Evolutionary conservation across 2,797 vertebrate species (phyloP), one percentile per base, ranked within the genome.

Genomic region (Enteromius mattozi): DNA sequence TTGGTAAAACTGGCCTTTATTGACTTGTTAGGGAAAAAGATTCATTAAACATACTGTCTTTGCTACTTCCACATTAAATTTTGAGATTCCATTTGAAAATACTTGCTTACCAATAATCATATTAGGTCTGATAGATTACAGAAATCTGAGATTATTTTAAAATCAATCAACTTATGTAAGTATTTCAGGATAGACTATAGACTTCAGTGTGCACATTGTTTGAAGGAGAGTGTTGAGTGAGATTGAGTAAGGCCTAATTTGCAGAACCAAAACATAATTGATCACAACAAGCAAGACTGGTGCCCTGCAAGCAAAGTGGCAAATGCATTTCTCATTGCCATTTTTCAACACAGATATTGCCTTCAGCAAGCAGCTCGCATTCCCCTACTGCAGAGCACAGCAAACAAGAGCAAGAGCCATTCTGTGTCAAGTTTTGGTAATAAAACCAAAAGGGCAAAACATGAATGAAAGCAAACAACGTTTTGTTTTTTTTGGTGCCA

Each of bases 251-350:
- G 42, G 59, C 14, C 30, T 69, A 69, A 69, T 80, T 80, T 80
- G 65, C 21, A 51, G 47, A 69, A 54, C 12, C 24, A 47, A 40
- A 27, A 14, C 63, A 24, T 40, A 49, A 69, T 40, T 56, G 78
- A 69, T 54, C 47, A 69, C 30, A 80, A 80, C 30, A 40, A 49
- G 30, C 21, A 16, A 24, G 27, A n/a, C 30, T 21, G 16, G 8
- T 42, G 49, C 40, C 37, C 75, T 45, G 65, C 51, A 68, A 70
- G 10, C 24, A 24, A 47, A 56, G 42, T 69, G 63, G 63, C 45
- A 69, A 80, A 80, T 2, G 63, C 63, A 69, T 80, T 80, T 69
- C 63, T 80, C 63, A 68, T 10, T 54, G 78, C 65, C 47, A 69
- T 40, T 80, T 80, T 54, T 54, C 33, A 37, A 37, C 42, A 66